A percentile compares a stretch with the other conserved stretches of the same genome.
Evolutionary conservation across 2,113 vertebrate genomes (phyloP).

Genomic region (Amphiprion ocellaris): DNA sequence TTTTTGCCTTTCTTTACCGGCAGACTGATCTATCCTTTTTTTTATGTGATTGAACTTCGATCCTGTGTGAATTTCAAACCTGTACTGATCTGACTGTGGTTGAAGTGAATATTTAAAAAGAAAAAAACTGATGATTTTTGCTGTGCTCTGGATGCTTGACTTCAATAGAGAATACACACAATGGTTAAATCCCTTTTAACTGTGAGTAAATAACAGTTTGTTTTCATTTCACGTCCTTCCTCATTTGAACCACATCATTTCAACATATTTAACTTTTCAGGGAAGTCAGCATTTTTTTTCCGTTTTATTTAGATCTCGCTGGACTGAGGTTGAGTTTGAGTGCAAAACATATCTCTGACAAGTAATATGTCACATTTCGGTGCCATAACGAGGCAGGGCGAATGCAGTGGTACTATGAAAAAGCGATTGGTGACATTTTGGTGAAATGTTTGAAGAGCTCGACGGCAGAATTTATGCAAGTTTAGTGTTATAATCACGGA

Average conservation of each 20-base stretch:
- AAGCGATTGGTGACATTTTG: slow-evolving; percentile 47
- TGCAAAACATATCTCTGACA: slow-evolving; percentile 8
- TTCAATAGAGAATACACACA: slow-evolving; percentile 33
- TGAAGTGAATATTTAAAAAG: slow-evolving; percentile 58
- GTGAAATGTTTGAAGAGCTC: slow-evolving; percentile 21
- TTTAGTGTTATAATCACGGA: slow-evolving; percentile 46
- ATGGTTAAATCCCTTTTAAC: slow-evolving; percentile 50
- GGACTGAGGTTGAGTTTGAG: slow-evolving; percentile 54
- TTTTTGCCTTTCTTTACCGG: slow-evolving; percentile 71
- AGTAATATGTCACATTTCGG: slow-evolving; percentile 6
- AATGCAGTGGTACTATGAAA: slow-evolving; percentile 28
- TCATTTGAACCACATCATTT: slow-evolving; percentile 53
- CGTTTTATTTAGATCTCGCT: slow-evolving; percentile 31
- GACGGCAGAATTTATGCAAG: slow-evolving; percentile 52
- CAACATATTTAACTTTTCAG: slow-evolving; percentile 56
- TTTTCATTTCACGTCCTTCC: slow-evolving; percentile 50
- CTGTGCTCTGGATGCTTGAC: slow-evolving; percentile 51
- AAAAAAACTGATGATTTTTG: slow-evolving; percentile 33
- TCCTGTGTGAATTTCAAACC: slow-evolving; percentile 65
- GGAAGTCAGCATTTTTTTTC: slow-evolving; percentile 28
- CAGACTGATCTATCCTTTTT: slow-evolving; percentile 62
- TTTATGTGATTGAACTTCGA: slow-evolving; percentile 53
- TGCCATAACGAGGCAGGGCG: slow-evolving; percentile 57
- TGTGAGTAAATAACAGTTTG: slow-evolving; percentile 53
- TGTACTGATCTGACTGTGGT: slow-evolving; percentile 60